Percentiles rank a stretch among this genome's conserved stretches.
Evolutionary conservation across 2,888 invertebrate genomes (phyloP).

Genomic region (Euplexia lucipara): DNA sequence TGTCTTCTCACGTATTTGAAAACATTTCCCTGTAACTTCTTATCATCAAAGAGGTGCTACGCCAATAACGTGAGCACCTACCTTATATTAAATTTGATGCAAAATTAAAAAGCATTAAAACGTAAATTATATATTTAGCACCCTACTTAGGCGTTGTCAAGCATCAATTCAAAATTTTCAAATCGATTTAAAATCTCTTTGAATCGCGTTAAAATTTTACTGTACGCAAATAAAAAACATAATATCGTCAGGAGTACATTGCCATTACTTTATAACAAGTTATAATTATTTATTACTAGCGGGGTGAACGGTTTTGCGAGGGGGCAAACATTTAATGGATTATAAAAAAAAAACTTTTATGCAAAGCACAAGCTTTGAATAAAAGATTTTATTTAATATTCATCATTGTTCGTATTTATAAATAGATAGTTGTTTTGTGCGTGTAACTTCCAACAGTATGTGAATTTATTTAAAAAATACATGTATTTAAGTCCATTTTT

Average conservation of each 20-base stretch:
- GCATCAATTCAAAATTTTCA: constrained; percentile 33
- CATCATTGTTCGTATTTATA: too few relatives aligned
- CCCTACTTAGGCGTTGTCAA: constrained; percentile 39
- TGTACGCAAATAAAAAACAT: constrained; percentile 22
- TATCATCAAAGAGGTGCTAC: constrained; percentile 43
- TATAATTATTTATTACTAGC: not conserved
- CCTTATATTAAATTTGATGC: constrained; percentile 44
- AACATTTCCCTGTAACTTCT: constrained; percentile 33
- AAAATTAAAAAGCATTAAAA: constrained; percentile 39
- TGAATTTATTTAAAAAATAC: constrained; percentile 13
- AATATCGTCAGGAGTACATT: constrained; percentile 34
- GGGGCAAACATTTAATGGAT: too few relatives aligned
- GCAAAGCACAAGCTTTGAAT: too few relatives aligned
- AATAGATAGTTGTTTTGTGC: constrained; percentile 35
- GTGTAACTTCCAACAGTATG: constrained; percentile 14
- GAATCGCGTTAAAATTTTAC: constrained; percentile 5
- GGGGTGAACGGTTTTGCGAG: too few relatives aligned
- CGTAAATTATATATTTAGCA: constrained; percentile 33
- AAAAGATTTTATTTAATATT: too few relatives aligned
- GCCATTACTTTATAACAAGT: constrained; percentile 9
- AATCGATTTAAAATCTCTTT: constrained; percentile 42
- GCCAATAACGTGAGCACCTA: constrained; percentile 50
- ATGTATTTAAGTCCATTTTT: not conserved
- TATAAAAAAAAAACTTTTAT: too few relatives aligned
- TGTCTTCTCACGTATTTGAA: constrained; percentile 24